Conservation (phyloP, 2,888 invertebrate species). For the Parelbella ahira region DNA sequence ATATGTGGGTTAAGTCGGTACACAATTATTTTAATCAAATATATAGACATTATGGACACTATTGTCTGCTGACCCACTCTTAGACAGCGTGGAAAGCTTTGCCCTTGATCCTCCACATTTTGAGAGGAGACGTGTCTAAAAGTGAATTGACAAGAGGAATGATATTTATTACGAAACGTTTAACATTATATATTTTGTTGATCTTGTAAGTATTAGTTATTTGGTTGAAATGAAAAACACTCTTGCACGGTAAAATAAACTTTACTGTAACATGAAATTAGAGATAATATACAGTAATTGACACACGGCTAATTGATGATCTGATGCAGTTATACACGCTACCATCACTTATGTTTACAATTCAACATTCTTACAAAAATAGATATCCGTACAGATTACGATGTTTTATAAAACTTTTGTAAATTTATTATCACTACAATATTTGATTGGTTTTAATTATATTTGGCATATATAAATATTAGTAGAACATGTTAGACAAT, state of each 20-base stretch:
- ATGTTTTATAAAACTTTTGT: conserved; percentile 4
- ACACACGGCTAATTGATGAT: conserved; percentile 7
- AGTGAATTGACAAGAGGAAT: too few relatives aligned
- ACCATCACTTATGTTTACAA: not conserved
- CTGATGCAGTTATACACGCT: not conserved
- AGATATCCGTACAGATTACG: conserved; percentile 6
- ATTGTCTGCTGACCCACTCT: too few relatives aligned
- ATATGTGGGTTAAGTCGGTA: too few relatives aligned
- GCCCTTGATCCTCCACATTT: too few relatives aligned
- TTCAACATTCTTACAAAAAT: conserved; percentile 21
- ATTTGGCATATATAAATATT: conserved; percentile 7
- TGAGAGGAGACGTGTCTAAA: too few relatives aligned
- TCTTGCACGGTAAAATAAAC: conserved; percentile 2
- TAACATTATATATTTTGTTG: too few relatives aligned
- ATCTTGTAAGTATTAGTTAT: too few relatives aligned
- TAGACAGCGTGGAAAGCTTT: too few relatives aligned
- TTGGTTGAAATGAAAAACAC: too few relatives aligned
- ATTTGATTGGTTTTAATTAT: not conserved
- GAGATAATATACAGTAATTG: conserved; percentile 10
- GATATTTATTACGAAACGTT: too few relatives aligned
- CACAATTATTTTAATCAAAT: too few relatives aligned
- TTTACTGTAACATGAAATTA: conserved; percentile 11
- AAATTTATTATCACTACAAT: not conserved
- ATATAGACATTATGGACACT: too few relatives aligned
- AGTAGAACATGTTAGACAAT: not conserved